Evolutionary conservation across 53 echinoderm and acorn worm species (phyloP), one percentile per base, ranked within the genome.

Genomic region (Stichopus horrens): DNA sequence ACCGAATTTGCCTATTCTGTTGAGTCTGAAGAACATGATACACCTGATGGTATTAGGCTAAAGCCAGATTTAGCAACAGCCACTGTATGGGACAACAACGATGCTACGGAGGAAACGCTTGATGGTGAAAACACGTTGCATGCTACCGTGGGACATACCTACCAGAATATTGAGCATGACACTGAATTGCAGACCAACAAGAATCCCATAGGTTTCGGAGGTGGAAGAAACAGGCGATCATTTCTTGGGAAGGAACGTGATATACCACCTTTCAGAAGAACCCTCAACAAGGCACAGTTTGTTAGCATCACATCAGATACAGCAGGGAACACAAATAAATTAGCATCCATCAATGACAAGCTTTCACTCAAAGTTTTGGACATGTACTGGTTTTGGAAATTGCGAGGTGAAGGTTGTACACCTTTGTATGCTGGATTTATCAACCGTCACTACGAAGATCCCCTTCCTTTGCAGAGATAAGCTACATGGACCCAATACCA

Each of bases 401-500:
- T 89, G 10, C 56, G 7, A 4, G 86, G 90, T 13, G 91, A n/a
- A n/a, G 90, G 86, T 18, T 90, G 74, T 58, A 92, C 88, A 67
- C 94, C 94, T 13, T 60, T 94, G 8, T 75, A 85, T 84, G 88
- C 73, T 63, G 92, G 93, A 23, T 93, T 93, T 76, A 76, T 93
- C 73, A 89, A 87, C 58, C 89, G 74, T 88, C 90, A 84, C 53
- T 63, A 86, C 20, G 73, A 92, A 14, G 94, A 94, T 54, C 74
- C 77, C 7, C 58, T 94, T 14, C 94, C 92, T 79, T 7, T 90
- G 9, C 94, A 94, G 55, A 66, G 23, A 94, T 94, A 9, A 88
- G 77, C 53, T 94, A 94, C 79, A 94, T 94, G 94, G 90, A 90
- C 53, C 92, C 94, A 20, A 93, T 93, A 55, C 74, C 93, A 13